Percentiles rank a stretch among this genome's conserved stretches.
phyloP scores from a whole-genome alignment of 2,888 invertebrate genomes.

The Hydropsyche betteni region DNA sequence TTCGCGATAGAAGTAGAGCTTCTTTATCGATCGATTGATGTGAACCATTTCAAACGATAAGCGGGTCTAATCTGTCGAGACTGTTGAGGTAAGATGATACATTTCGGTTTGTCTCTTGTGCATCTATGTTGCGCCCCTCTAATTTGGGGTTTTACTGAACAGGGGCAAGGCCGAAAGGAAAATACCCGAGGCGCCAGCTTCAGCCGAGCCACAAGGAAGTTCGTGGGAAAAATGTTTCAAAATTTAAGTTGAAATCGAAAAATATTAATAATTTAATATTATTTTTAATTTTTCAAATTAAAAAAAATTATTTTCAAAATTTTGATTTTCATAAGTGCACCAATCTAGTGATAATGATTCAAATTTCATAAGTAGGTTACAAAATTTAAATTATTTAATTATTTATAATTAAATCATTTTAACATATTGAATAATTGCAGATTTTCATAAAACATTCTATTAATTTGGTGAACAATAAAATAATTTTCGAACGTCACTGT shows the following conservation, averaged over 20 bases:
- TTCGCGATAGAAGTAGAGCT: background rate
- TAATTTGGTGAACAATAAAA: no score
- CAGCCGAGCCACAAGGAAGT: conserved; percentile 30
- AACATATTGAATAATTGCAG: no score
- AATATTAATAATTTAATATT: no score
- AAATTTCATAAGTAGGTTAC: no score
- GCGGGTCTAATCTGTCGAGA: conserved; percentile 34
- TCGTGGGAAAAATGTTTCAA: background rate
- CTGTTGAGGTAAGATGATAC: conserved; percentile 37
- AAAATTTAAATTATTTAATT: no score
- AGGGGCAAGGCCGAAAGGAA: conserved; percentile 39
- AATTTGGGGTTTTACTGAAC: conserved; percentile 40
- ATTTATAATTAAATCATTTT: no score
- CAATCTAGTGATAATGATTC: no score
- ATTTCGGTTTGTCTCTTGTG: conserved; percentile 35
- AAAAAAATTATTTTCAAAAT: no score
- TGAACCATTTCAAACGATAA: conserved; percentile 15
- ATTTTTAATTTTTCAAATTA: no score
- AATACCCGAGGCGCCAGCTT: conserved; percentile 36
- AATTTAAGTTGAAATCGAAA: no score
- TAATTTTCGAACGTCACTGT: conserved; percentile 15
- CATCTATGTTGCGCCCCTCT: conserved; percentile 30
- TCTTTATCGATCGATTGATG: background rate
- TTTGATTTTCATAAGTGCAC: no score
- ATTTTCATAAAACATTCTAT: no score